phyloP scores from a whole-genome alignment of 2,113 vertebrate species.

The Lucifuga dentata region DNA sequence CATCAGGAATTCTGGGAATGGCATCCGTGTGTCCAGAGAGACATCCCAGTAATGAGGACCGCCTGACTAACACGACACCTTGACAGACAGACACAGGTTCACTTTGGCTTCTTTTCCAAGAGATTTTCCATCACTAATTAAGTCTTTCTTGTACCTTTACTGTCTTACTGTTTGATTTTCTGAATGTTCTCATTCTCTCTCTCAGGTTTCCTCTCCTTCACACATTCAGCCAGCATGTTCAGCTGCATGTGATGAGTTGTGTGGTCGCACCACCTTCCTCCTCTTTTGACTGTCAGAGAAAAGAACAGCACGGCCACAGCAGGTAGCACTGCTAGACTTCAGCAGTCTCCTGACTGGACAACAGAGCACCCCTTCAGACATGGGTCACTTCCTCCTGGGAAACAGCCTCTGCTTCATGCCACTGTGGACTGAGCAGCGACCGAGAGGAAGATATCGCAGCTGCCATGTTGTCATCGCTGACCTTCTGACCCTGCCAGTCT shows the following conservation, averaged over 20 bases:
- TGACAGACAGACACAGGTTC: slow-evolving; percentile 21
- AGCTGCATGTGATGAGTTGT: slow-evolving; percentile 42
- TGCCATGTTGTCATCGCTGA: slow-evolving; percentile 73
- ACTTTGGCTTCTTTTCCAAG: background rate
- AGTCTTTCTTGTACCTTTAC: background rate
- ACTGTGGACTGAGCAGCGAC: slow-evolving; percentile 39
- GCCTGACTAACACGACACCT: slow-evolving; percentile 5
- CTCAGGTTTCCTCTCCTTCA: slow-evolving; percentile 1
- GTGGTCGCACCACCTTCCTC: slow-evolving; percentile 40
- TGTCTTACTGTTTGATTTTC: slow-evolving; percentile 1
- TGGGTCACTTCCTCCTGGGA: slow-evolving; percentile 77
- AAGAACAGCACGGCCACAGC: slow-evolving; percentile 36
- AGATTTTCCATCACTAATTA: too few species aligned
- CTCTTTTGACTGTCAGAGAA: slow-evolving; percentile 67
- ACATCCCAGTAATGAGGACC: slow-evolving; percentile 1
- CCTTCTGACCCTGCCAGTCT: slow-evolving; percentile 70
- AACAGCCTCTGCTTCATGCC: slow-evolving; percentile 53
- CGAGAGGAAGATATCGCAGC: slow-evolving; percentile 60
- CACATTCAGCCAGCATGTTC: background rate
- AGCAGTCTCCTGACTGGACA: slow-evolving; percentile 73
- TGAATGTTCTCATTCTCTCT: background rate
- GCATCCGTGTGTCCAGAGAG: slow-evolving; percentile 17
- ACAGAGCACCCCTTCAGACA: slow-evolving; percentile 77
- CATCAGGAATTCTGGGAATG: slow-evolving; percentile 53
- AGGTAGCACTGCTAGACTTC: slow-evolving; percentile 70